phyloP scores from a whole-genome alignment of 2,113 vertebrate genomes.

The Fulica atra region DNA sequence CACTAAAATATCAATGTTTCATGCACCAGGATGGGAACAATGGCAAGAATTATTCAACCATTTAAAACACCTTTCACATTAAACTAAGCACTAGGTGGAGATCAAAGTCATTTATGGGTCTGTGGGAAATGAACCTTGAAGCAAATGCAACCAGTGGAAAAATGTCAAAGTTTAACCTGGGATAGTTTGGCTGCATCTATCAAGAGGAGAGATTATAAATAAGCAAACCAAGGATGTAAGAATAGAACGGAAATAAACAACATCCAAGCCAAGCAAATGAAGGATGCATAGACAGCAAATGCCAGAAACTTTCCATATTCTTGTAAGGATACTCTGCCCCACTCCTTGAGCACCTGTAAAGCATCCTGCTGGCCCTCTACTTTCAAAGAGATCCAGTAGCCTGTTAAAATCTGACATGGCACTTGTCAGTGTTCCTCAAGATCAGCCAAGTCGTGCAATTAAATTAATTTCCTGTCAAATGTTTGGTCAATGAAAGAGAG shows the following conservation, averaged over 20 bases:
- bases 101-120: slow-evolving; percentile 35
- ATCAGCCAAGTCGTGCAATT: slow-evolving; percentile 11
- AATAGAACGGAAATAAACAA: neutral
- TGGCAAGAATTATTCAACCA: neutral
- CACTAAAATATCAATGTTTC: neutral
- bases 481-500: neutral
- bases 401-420: slow-evolving; percentile 34
- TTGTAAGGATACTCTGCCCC: neutral
- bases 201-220: neutral
- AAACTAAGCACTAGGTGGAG: slow-evolving; percentile 16
- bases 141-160: slow-evolving; percentile 29
- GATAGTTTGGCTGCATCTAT: neutral
- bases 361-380: neutral
- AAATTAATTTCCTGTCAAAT: slow-evolving; percentile 33
- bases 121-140: slow-evolving; percentile 54
- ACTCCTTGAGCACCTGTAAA: slow-evolving; percentile 8
- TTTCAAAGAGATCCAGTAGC: neutral
- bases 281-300: neutral
- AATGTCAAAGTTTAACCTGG: neutral
- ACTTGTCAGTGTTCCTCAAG: slow-evolving; percentile 19
- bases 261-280: neutral
- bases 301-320: neutral
- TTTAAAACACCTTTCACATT: slow-evolving; percentile 53
- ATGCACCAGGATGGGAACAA: slow-evolving; percentile 5
- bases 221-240: neutral